Base-by-base conservation (phyloP, 1,140 invertebrate species). In the Drosophila athabasca region DNA sequence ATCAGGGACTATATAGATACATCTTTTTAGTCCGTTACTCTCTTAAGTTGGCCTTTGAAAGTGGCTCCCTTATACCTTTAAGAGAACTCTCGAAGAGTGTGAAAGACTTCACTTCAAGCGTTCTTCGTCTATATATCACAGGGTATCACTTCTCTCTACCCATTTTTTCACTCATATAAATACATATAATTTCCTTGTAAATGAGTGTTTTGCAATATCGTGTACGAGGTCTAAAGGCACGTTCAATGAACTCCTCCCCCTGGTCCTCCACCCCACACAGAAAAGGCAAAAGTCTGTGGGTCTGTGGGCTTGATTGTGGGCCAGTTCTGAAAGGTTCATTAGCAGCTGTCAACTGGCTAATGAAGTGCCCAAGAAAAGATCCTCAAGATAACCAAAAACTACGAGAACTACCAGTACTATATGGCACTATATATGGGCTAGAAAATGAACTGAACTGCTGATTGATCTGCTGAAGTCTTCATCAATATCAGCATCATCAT, bases 141-240 rank as follows among this genome's bases (percentile, higher is more conserved):
- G 53, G 62, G 72, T 75, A 74, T 4, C 48, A 43, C 50, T 6
- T 13, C 43, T 53, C 11, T 11, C 1, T 8, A 24, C 8, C 41
- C 48, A 19, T 50, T 62, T 62, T 64, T 62, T 52, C 84, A 82
- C 17, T 68, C 77, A 68, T 68, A 82, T 45, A 64, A 82, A 87
- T 66, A 64, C 79, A 87, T 66, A 77, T 79, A 88, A 79, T 88
- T 71, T 74, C 79, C 67, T 68, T 87, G 75, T 46, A 88, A 87
- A 87, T 87, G 76, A 71, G 83, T 82, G 87, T 39, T 58, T 70
- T 49, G 78, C 82, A 82, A 85, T 88, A 87, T 88, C 62, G 79
- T 68, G 83, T 83, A 78, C 58, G 79, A 46, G 48, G 51, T 31
- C 31, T 26, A 29, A 11, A 11, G 35, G 54, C 62, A 62, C 78